Evolutionary conservation across 53 echinoderm and acorn worm species (phyloP), one percentile per base, ranked within the genome.

Genomic region (Arbacia lixula): DNA sequence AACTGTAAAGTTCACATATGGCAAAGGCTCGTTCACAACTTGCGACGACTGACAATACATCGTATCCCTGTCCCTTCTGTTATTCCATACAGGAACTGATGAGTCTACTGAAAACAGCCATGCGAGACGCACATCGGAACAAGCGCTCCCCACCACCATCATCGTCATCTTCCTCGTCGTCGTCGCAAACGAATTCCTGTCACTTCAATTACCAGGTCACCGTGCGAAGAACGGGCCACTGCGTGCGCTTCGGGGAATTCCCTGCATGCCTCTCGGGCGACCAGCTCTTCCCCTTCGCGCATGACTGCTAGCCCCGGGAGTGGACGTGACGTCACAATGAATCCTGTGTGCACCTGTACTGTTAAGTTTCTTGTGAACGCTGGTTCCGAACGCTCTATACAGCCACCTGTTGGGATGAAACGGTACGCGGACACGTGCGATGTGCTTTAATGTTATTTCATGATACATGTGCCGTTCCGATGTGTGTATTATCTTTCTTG

Each of bases 201-300:
- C 22, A 19, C 9, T 76, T 76, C 57, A 34, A 76, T 31, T 76
- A 76, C 76, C 76, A 32, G 53, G 36, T 52, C 35, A 76, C 76
- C 20, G 57, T 76, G 34, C 21, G 33, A 51, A 16, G 76, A 55
- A 6, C 52, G 53, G 76, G 76, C 4, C 76, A 41, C 17, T 76
- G 76, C 32, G 24, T 55, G 32, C 76, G 76, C 32, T 76, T 76
- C 12, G 76, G 76, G 17, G 41, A 53, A 6, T 34, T 76, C 24
- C 39, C 76, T 1, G 76, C 76, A 6, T 76, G 76, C 55, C 22
- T 53, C n/a, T 76, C 76, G 19, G 76, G 76, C 19, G 76, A 76
- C 20, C 35, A 76, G 28, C 4, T 76, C 53, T 76, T 54, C 56
- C 76, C 76, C 1, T 76, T 56, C 25, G 76, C 76, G 36, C 33